Base-by-base conservation (phyloP, 2,113 vertebrate genomes). In the Cheirogaleus medius region DNA sequence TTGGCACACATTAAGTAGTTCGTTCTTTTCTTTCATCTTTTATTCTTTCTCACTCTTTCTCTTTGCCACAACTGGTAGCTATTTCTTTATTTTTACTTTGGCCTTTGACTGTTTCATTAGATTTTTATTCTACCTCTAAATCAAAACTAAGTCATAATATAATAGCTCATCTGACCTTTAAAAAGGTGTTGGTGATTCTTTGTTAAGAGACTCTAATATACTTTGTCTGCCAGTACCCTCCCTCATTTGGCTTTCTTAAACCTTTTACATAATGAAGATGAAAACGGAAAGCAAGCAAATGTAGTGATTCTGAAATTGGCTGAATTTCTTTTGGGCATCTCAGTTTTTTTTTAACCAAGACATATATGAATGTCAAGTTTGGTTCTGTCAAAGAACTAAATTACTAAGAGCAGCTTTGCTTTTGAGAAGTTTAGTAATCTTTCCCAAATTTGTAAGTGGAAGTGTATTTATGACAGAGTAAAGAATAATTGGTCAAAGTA, bases 51-150 rank as follows among this genome's bases (percentile, higher is more conserved):
- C 5, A 17, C 23, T 21, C 17, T 54, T 6, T 17, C 25, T 81
- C 0, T 27, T 29, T 52, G 20, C 14, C 21, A 44, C 15, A 27
- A 60, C 8, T 74, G 8, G 25, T 74, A 93, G 63, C n/a, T 47
- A 47, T 64, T 58, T 90, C 8, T 91, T 95, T 87, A 90, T 74
- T 93, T 96, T 95, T n/a, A 66, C 47, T 81, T 77, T 94, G 47
- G 34, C 32, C 20, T 97, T 97, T 95, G 82, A 5, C 39, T 83
- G 49, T 96, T 84, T 96, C 94, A 91, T 94, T 42, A 88, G 39
- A 92, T 56, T 94, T 94, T 96, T 90, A 90, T 81, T 96, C 66
- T 85, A 92, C 29, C 34, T 96, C 77, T 97, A 91, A 97, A 82
- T 82, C 80, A 95, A 94, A 96, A 92, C 88, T 64, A 81, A 96